phyloP scores from a whole-genome alignment of 2,888 invertebrate genomes.

The Busseola fusca region DNA sequence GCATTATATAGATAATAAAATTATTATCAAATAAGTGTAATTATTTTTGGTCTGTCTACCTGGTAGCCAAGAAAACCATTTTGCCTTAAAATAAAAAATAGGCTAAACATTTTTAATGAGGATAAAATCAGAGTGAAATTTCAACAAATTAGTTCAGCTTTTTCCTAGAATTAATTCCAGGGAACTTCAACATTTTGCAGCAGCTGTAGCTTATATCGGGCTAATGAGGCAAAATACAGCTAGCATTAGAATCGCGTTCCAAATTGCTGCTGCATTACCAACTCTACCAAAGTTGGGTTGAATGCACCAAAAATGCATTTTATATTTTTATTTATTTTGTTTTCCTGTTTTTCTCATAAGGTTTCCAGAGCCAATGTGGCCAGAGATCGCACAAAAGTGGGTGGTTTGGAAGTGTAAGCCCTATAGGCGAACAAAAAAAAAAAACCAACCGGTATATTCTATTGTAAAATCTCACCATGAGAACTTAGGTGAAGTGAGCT shows the following conservation, averaged over 20 bases:
- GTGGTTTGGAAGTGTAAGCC: background rate
- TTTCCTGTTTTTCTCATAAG: background rate
- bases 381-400: background rate
- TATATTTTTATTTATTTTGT: background rate
- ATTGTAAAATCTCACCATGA: background rate
- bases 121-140: background rate
- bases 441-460: background rate
- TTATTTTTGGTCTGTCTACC: background rate
- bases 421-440: background rate
- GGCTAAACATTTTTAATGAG: background rate
- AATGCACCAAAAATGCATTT: background rate
- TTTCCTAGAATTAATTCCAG: conserved; percentile 4
- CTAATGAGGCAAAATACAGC: conserved; percentile 35
- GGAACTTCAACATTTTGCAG: conserved; percentile 10
- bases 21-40: background rate
- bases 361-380: background rate
- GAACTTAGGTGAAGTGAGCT: too few species aligned
- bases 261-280: conserved; percentile 11
- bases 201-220: conserved; percentile 17
- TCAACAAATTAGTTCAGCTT: conserved; percentile 10
- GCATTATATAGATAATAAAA: too few species aligned
- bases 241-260: conserved; percentile 15
- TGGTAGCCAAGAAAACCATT: background rate
- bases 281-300: background rate
- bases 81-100: background rate